Percentiles rank a stretch among this genome's conserved stretches.
These are phyloP conservation scores for Oxyteleia sp. DNA, from an alignment of 2,888 invertebrate genomes.

Conservation along the genomic window DNA sequence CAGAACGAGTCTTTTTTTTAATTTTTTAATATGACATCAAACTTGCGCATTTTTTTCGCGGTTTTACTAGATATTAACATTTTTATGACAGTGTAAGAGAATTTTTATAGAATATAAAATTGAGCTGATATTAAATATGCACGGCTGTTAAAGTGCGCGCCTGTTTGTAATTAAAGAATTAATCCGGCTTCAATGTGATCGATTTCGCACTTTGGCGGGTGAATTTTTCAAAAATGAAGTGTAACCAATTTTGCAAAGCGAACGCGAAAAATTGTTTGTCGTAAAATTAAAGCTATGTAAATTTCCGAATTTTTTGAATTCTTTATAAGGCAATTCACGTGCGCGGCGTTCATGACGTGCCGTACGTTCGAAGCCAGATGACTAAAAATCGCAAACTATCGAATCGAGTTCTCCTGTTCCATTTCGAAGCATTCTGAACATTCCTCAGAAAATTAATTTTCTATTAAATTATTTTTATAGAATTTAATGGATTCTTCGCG, in stretches of 20 bases:
- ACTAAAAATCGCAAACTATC: conserved; percentile 71
- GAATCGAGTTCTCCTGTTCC: conserved; percentile 70
- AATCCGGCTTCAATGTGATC: conserved; percentile 32
- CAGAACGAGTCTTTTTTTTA: too few species aligned
- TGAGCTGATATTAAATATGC: conserved; percentile 35
- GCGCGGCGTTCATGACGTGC: conserved; percentile 68
- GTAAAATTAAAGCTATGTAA: conserved; percentile 68
- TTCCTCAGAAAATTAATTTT: conserved; percentile 70
- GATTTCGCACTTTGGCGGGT: conserved; percentile 15
- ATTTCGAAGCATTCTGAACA: conserved; percentile 63
- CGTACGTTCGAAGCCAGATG: conserved; percentile 64
- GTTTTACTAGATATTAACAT: conserved; percentile 43
- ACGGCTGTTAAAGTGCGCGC: conserved; percentile 10
- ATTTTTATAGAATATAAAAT: conserved; percentile 58
- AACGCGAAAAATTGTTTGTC: conserved; percentile 64
- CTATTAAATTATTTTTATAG: conserved; percentile 64
- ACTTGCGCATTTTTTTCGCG: conserved; percentile 34
- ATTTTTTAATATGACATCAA: conserved; percentile 10
- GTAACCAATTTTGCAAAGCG: conserved; percentile 38
- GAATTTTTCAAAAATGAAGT: conserved; percentile 5
- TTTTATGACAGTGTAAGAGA: conserved; percentile 41
- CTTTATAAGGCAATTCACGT: conserved; percentile 67
- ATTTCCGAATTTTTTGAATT: conserved; percentile 66
- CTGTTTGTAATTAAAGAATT: conserved; percentile 27
- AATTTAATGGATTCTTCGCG: conserved; percentile 59